Conservation (phyloP, 2,113 vertebrate species). For the Podiceps cristatus region DNA sequence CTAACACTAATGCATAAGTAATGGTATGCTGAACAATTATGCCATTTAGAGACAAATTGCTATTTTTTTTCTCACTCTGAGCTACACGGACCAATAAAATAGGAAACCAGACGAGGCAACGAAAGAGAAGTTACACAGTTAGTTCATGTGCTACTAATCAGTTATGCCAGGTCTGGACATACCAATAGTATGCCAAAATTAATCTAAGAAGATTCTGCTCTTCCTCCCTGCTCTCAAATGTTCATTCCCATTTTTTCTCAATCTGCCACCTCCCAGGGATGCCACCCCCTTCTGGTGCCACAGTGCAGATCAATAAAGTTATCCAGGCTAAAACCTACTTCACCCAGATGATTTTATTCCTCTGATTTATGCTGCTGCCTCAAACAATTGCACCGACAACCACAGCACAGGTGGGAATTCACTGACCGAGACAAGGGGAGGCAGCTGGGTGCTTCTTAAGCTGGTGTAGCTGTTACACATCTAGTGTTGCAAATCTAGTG, state of each 20-base stretch:
- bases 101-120: neutral
- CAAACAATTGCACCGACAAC: neutral
- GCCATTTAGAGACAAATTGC: neutral
- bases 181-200: neutral
- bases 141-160: neutral
- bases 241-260: neutral
- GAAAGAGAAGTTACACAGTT: neutral
- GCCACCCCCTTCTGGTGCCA: neutral
- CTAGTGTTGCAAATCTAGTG: neutral
- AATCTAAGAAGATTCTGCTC: neutral
- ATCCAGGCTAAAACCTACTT: neutral
- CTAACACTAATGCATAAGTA: neutral
- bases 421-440: fast-evolving
- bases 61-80: neutral
- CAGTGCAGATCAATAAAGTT: neutral
- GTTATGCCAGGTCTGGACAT: neutral
- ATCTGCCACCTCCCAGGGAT: neutral
- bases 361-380: neutral
- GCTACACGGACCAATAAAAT: neutral
- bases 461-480: neutral
- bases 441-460: neutral
- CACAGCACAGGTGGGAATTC: neutral
- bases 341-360: neutral
- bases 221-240: neutral
- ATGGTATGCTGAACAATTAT: neutral